These are phyloP conservation scores for Carcina quercana DNA, from an alignment of 2,888 invertebrate species.

Conservation along the genomic window DNA sequence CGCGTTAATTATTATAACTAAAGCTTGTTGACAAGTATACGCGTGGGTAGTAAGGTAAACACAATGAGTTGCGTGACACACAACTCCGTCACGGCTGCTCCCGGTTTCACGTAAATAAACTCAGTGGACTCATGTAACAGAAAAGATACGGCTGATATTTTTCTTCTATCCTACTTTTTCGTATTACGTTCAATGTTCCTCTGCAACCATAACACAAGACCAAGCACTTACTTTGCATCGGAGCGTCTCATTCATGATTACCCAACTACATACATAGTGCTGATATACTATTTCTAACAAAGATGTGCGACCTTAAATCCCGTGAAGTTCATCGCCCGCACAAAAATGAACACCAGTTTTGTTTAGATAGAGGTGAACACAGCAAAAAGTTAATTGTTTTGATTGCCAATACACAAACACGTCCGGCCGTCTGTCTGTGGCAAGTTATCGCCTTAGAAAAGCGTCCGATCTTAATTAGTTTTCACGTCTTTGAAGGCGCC, in stretches of 20 bases:
- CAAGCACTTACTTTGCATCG: no score
- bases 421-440: conserved; percentile 53
- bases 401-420: conserved; percentile 68
- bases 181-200: no score
- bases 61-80: no score
- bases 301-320: conserved; percentile 1
- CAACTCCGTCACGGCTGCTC: no score
- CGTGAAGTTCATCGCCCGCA: conserved; percentile 2
- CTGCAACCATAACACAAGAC: no score
- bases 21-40: no score
- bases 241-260: not conserved
- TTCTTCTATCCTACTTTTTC: no score
- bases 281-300: not conserved
- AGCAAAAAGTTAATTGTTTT: conserved; percentile 72
- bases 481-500: conserved; percentile 71
- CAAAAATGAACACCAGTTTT: conserved; percentile 24
- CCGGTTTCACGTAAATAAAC: no score
- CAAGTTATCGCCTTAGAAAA: conserved; percentile 70
- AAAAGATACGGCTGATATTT: no score
- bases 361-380: conserved; percentile 50
- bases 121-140: no score
- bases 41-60: no score
- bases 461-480: conserved; percentile 73
- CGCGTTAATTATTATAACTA: no score
- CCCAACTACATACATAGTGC: not conserved